Evolutionary conservation across 2,113 vertebrate species (phyloP), one percentile per base, ranked within the genome.

Genomic region (Salvator merianae): DNA sequence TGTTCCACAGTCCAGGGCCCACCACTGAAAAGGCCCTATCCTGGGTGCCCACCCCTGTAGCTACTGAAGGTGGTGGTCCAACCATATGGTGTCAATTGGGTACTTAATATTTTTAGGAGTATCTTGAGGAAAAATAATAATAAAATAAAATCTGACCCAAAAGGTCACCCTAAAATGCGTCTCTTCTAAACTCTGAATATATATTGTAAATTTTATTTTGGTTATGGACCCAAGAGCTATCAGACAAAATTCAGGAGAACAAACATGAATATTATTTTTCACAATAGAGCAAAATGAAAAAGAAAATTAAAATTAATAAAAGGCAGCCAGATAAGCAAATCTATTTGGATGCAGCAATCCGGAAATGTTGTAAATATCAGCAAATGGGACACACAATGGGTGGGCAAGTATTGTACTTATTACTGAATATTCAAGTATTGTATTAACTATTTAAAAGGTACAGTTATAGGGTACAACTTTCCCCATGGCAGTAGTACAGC

Each of bases 371-470:
- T 47, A 74, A 47, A 18, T 43, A 74, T 47, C 72, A 50, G 72
- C 72, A 74, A 30, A n/a, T 28, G 40, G 40, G 4, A 7, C 5
- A 74, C 24, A 47, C 72, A 14, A 26, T 28, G 72, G 72, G 38
- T 26, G 24, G 47, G 40, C 72, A 74, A 40, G 72, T n/a, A 50
- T 47, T 47, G 40, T 74, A 14, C 72, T 50, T 47, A 47, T 50
- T 74, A 30, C 40, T 74, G 43, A 74, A 74, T 50, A 50, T 74
- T 74, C 28, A 47, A 74, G 40, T n/a, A 74, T 74, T 30, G 12
- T 71, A 71, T 71, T 71, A 71, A 71, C 69, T 71, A 71, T 71
- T 71, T 71, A 71, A 71, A 36, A 38, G 69, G 34, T 71, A 71
- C 34, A 38, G 34, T 71, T 71, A 18, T 18, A 26, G 32, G 69